Base-by-base conservation (phyloP, 2,888 invertebrate genomes). In the Tyria jacobaeae region DNA sequence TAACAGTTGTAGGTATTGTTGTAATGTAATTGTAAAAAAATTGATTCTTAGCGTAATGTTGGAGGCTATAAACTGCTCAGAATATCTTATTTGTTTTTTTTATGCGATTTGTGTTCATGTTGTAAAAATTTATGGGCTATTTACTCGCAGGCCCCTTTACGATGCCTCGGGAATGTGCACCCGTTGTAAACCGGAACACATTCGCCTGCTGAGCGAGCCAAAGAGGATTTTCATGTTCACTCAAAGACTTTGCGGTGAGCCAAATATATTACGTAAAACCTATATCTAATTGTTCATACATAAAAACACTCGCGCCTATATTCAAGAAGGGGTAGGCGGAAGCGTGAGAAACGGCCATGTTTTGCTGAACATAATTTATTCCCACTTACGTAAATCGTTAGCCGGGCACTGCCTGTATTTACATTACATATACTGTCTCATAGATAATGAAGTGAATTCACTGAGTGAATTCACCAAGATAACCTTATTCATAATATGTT, bases 121-220 rank as follows among this genome's bases (percentile, higher is more conserved):
- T 75, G 83, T 88, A 87, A 88, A 88, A 83, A 79, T 82, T 82
- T 86, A 86, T 75, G 84, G 76, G 73, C 79, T 75, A 77, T 44
- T 87, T 82, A 80, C 83, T 66, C 70, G 57, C 73, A 67, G 80
- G 73, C 68, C 78, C 68, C 78, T 86, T 87, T 87, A 88, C 84
- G 86, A 85, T 70, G 70, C 66, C 62, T 64, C 64, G 66, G 69
- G 73, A 73, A 70, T 73, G 77, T 77, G 82, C 79, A 73, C 75
- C 80, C 76, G 83, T 66, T 77, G 80, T 80, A 79, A 81, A 81
- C 74, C 68, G 69, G 67, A 71, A 73, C 70, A 74, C 70, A 76
- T 72, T 76, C 70, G 70, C 70, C 64, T 58, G 66, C 65, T 63
- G 66, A 58, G 67, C 59, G 62, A 64, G 65, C 59, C 73, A 75